Evolutionary conservation across 2,888 invertebrate genomes (phyloP), one percentile per base, ranked within the genome.

Genomic region (Pammene aurita): DNA sequence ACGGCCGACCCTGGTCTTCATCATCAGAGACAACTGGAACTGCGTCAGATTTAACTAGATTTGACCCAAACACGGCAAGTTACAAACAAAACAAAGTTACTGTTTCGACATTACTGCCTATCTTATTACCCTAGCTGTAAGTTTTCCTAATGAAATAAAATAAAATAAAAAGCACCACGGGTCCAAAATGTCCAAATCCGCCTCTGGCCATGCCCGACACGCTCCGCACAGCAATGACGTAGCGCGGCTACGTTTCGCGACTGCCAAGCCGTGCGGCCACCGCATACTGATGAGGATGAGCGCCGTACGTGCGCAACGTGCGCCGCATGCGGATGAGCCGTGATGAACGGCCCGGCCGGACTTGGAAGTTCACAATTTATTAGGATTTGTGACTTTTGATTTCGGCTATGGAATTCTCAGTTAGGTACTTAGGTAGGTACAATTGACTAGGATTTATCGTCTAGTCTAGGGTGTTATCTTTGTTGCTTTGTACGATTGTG

Each of bases 171-270:
- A n/a, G n/a, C n/a, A n/a, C n/a, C n/a, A n/a, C n/a, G n/a, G n/a
- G n/a, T n/a, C n/a, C n/a, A n/a, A 26, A 26, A 26, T 26, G 38
- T 38, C 63, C 65, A 72, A 86, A 64, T 89, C 72, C 89, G 76
- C 55, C 81, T 78, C 89, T 88, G 90, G 18, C 18, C n/a, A 44
- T 44, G n/a, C 34, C 63, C 44, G 68, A 78, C 80, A 82, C 87
- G 86, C 85, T 84, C 79, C 79, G 78, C 83, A 82, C 82, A 84
- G 82, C 84, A 87, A 87, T 91, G 91, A 90, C 91, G 91, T 91
- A 90, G 90, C 81, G 86, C 76, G 76, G 79, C 75, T 82, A 87
- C 90, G 89, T 84, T 82, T 80, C 74, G 78, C 82, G 90, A 81
- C 83, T 89, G 80, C 82, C 78, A 82, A 85, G 74, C 72, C 38